Evolutionary conservation across 1,140 invertebrate species (phyloP).

Genomic region (Pseudomyrmex cubaensis): DNA sequence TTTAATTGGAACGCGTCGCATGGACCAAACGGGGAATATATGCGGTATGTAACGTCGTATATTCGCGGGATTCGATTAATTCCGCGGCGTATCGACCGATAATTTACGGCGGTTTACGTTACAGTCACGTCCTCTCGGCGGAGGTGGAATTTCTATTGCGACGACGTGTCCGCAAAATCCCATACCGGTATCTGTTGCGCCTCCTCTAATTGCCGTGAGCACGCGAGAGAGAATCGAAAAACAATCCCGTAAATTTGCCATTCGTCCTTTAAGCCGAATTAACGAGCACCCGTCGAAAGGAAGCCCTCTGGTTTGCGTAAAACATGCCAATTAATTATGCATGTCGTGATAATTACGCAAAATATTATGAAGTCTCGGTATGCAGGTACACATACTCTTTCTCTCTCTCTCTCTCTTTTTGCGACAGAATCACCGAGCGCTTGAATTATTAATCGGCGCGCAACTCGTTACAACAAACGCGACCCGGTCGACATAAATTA

Average conservation of each 20-base stretch:
- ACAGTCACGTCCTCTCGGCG: conserved; percentile 18
- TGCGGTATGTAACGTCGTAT: conserved; percentile 1
- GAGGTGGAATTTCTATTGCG: conserved; percentile 46
- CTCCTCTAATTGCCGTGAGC: conserved; percentile 57
- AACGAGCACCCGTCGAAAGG: not conserved
- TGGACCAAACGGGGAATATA: not conserved
- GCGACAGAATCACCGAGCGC: conserved; percentile 17
- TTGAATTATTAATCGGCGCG: conserved; percentile 46
- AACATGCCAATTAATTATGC: not conserved
- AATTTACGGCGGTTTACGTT: conserved; percentile 61
- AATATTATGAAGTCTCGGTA: not conserved
- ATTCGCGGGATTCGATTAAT: conserved; percentile 65
- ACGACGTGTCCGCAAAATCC: conserved; percentile 15
- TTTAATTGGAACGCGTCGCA: conserved; percentile 50
- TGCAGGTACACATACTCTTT: not conserved
- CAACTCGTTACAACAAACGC: conserved; percentile 26
- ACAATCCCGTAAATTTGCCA: conserved; percentile 5
- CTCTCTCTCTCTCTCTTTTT: not conserved
- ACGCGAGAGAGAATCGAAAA: conserved; percentile 40
- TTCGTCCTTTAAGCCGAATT: not conserved
- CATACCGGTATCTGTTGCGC: conserved; percentile 49
- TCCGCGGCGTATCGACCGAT: conserved; percentile 57
- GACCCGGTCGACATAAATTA: conserved; percentile 43
- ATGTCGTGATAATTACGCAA: conserved; percentile 7
- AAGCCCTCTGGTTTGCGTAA: not conserved